Percentiles rank a stretch among this genome's conserved stretches.
Evolutionary conservation across 2,797 vertebrate species (phyloP).

Genomic region (Phataginus tetradactyla): DNA sequence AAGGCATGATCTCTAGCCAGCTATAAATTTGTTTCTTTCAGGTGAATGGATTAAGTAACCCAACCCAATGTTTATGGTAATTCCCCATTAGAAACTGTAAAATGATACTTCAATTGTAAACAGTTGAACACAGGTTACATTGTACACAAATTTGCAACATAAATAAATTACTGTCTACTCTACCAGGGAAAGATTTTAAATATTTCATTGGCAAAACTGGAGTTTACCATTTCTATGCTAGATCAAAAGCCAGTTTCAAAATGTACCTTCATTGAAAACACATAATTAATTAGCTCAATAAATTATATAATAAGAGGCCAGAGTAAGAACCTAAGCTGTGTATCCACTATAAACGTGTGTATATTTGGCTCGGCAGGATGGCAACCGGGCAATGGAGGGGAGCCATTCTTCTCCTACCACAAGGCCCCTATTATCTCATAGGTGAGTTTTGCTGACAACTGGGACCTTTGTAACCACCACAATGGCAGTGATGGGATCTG

Average conservation of each 20-base stretch:
- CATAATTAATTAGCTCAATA: not conserved
- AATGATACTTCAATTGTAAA: not conserved
- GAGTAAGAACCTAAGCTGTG: not conserved
- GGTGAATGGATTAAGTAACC: not conserved
- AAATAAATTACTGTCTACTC: not conserved
- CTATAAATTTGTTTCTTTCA: conserved; percentile 58
- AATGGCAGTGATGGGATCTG: not conserved
- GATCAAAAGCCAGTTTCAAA: conserved; percentile 10
- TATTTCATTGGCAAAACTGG: not conserved
- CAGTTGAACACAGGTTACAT: not conserved
- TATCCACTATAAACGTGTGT: not conserved
- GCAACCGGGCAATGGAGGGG: rapidly evolving
- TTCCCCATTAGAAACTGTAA: not conserved
- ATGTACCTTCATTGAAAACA: not conserved
- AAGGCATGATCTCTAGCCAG: conserved; percentile 11
- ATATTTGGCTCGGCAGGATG: not conserved
- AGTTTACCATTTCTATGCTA: not conserved
- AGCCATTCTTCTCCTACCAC: not conserved
- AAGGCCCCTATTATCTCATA: not conserved
- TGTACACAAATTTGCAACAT: not conserved
- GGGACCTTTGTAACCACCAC: not conserved
- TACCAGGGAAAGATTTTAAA: not conserved
- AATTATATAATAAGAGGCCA: not conserved
- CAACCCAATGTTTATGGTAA: conserved; percentile 54
- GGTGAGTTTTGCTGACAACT: not conserved